Base-by-base conservation (phyloP, 2,113 vertebrate species). In the Oostethus manadensis region DNA sequence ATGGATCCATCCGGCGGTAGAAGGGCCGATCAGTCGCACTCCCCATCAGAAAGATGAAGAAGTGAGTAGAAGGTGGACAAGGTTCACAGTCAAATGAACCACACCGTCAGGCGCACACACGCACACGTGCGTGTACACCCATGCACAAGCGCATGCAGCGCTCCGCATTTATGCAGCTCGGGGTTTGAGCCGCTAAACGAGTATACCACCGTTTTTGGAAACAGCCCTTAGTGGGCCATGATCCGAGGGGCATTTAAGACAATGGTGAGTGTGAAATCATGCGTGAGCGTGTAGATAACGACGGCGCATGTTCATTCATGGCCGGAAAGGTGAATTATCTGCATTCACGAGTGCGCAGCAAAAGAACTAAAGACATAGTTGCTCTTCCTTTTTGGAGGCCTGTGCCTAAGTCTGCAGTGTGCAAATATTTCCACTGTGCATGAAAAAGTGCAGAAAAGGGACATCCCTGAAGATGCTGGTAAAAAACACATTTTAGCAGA, bases 401-500 rank as follows among this genome's bases (percentile, higher is more conserved):
- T 22, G 56, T 50, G 73, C 81, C 69, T 56, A 61, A 74, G 85
- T 86, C 70, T 84, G 79, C 85, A 10, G 54, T 76, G 70, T 81
- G 84, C 79, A 84, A 81, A 87, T 75, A 88, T 88, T 88, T 88
- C 68, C 74, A 88, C 89, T 88, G 81, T 88, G 83, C 70, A 88
- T 86, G 86, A 63, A 58, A 51, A 71, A 66, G 69, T 59, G 60
- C 73, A 71, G 17, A 44, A 50, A 65, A 70, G 21, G 73, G 73
- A 83, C 78, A 75, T 73, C 73, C 70, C 61, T 35, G 73, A 72
- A 85, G 64, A 73, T 74, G 80, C 80, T 69, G 62, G 81, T 90
- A 77, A 91, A 91, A 91, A 88, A 90, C 90, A 88, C 75, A 91
- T 90, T 87, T 87, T 74, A 72, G 71, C 71, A 75, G 70, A 87